Evolutionary conservation across 2,113 vertebrate genomes (phyloP), one percentile per base, ranked within the genome.

Genomic region (Rostratula benghalensis): DNA sequence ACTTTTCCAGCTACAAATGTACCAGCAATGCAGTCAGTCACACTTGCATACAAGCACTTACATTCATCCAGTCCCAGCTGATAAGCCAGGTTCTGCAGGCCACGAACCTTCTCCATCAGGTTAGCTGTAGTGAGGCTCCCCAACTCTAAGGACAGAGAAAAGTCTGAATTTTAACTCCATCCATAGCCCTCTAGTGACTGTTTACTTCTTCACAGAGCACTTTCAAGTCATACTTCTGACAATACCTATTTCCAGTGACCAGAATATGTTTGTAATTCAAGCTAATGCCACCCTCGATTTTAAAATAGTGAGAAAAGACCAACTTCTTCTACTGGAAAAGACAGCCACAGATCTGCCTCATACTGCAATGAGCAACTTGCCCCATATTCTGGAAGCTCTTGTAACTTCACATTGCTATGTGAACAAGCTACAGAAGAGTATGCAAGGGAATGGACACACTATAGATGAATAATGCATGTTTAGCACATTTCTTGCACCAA

Each of bases 71-170:
- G 97, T 21, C 99, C 99, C 96, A 99, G 97, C 86, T 99, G 99
- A 93, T 99, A 99, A 53, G 99, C 99, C 68, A 99, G 97, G 95
- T 99, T 99, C 98, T 99, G 99, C 71, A 99, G 98, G 22, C 99
- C 99, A 97, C 99, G 99, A 87, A 99, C 99, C 89, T 99, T 99
- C 97, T 99, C 99, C 99, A 99, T 99, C 94, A 99, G 97, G 95
- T 99, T 99, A 89, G 99, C 99, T 75, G 99, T 99, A 63, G 99
- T 99, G 89, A 99, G 98, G 97, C 99, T 99, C 19, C 99, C 99
- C 94, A 99, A 43, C 95, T 99, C 99, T 99, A 96, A 86, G 94
- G 90, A 95, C 10, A 45, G 71, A 71, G 90, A 94, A 83, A 41
- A 94, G 30, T 3, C 7, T 63, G 39, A 92, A 54, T 95, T 96